Percentiles rank a stretch among this genome's conserved stretches.
These are phyloP conservation scores for Centruroides vittatus DNA, from an alignment of 1,140 invertebrate species.

Conservation along the genomic window DNA sequence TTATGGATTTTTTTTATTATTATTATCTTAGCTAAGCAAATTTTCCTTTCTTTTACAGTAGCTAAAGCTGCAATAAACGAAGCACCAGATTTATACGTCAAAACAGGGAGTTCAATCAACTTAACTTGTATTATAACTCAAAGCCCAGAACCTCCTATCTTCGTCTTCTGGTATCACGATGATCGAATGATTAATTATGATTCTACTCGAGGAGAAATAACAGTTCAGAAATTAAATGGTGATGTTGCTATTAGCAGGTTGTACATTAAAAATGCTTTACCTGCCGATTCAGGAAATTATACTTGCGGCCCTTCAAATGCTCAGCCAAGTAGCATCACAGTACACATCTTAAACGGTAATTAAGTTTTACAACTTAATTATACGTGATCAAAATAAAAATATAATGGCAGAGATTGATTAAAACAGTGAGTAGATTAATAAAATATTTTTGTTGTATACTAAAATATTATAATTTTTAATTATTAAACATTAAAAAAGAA, in stretches of 20 bases:
- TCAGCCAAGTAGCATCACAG: conserved; percentile 50
- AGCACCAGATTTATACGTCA: conserved; percentile 75
- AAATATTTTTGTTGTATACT: too few relatives aligned
- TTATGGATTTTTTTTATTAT: too few relatives aligned
- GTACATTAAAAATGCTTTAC: background rate
- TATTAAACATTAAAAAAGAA: too few relatives aligned
- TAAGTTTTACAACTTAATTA: background rate
- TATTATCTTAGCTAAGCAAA: background rate
- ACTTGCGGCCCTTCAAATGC: conserved; percentile 70
- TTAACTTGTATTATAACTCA: conserved; percentile 78
- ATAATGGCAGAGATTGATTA: too few relatives aligned
- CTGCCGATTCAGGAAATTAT: conserved; percentile 63
- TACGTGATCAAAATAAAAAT: too few relatives aligned
- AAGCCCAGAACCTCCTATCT: conserved; percentile 77
- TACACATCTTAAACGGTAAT: conserved; percentile 68
- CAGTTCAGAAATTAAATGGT: background rate
- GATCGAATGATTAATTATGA: conserved; percentile 25
- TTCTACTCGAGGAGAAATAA: conserved; percentile 5
- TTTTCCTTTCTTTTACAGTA: conserved; percentile 42
- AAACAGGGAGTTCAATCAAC: conserved; percentile 82
- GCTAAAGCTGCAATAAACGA: conserved; percentile 77
- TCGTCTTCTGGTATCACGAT: conserved; percentile 73
- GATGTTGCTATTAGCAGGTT: background rate
- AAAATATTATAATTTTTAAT: too few relatives aligned
- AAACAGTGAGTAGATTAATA: too few relatives aligned